Evolutionary conservation across 2,888 invertebrate species (phyloP), one percentile per base, ranked within the genome.

Genomic region (Leptinotarsa juncta): DNA sequence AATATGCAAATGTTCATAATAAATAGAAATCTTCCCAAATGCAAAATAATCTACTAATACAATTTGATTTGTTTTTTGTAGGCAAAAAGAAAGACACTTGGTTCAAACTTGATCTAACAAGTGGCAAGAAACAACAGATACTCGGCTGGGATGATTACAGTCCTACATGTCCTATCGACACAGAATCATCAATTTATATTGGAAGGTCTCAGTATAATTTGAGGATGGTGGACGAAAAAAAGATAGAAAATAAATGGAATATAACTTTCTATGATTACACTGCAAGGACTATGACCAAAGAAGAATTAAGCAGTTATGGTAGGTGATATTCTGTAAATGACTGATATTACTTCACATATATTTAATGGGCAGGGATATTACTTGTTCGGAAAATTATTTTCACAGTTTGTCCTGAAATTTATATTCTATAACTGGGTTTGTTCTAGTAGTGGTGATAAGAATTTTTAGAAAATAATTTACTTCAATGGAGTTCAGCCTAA

Each of bases 211-310:
- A 98, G 85, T 99, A 98, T 87, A 96, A 96, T 76, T 93, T 99
- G 67, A 93, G 96, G 85, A 98, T 99, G 97, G 95, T 95, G 79
- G 98, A 99, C 85, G 93, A 93, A 78, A 93, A 94, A 53, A 91
- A 90, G 26, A 89, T 91, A 57, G 89, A 90, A 66, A 93, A 94
- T 84, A 93, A 93, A 78, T 99, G 98, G 98, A 99, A 99, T 89
- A 96, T 98, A 5, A 98, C 98, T 0, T 99, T 96, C 89, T 96
- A 94, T 84, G 98, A 98, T 88, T 99, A 99, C 87, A 94, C 97
- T 2, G 93, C 96, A 1, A 92, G 92, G 85, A 94, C 93, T 78
- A 95, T 94, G 93, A 93, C 92, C 65, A 92, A 93, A 69, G 94
- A 96, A 85, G 90, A 93, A 88, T 89, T 93, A 4, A 93, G 93